phyloP scores from a whole-genome alignment of 2,113 vertebrate species.

The Lipotes vexillifer region DNA sequence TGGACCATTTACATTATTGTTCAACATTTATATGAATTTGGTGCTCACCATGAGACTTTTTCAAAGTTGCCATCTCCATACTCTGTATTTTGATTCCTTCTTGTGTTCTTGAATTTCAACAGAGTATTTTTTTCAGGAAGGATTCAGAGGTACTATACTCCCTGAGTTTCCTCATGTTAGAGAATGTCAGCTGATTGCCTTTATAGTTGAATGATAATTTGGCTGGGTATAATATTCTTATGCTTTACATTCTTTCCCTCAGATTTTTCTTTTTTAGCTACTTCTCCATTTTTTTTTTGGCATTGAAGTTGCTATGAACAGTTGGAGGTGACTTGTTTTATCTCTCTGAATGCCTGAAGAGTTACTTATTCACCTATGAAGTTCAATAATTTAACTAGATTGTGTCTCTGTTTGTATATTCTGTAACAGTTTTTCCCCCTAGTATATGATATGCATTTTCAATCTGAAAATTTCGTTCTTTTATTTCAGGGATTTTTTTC shows the following conservation, averaged over 20 bases:
- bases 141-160: neutral
- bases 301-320: neutral
- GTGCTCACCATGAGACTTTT: neutral
- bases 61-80: neutral
- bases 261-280: neutral
- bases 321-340: neutral
- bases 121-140: neutral
- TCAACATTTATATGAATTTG: neutral
- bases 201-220: neutral
- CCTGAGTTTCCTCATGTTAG: neutral
- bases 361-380: neutral
- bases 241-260: neutral
- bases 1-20: neutral
- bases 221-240: neutral
- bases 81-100: neutral
- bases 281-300: neutral
- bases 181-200: neutral
- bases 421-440: neutral
- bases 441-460: neutral
- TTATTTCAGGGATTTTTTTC: neutral
- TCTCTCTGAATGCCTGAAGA: neutral
- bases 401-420: neutral
- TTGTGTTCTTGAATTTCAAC: neutral
- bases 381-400: neutral
- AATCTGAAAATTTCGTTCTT: neutral